phyloP scores from a whole-genome alignment of 2,113 vertebrate genomes.

The Uria aalge region DNA sequence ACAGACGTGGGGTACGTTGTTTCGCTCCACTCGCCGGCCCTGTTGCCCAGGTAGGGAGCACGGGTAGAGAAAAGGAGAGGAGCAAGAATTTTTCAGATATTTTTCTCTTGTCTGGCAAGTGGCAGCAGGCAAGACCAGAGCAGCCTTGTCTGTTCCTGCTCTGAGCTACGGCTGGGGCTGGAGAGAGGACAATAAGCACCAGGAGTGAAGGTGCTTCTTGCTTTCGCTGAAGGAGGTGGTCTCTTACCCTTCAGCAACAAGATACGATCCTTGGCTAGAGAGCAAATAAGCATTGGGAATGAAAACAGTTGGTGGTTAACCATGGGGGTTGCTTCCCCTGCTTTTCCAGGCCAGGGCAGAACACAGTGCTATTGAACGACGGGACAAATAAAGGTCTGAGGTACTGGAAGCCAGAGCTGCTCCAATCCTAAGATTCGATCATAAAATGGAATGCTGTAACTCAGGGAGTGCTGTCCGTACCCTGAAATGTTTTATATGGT shows the following conservation, averaged over 20 bases:
- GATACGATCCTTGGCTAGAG: neutral
- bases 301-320: neutral
- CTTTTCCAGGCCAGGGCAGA: neutral
- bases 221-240: neutral
- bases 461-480: neutral
- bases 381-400: neutral
- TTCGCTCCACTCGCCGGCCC: neutral
- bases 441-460: neutral
- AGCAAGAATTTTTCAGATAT: neutral
- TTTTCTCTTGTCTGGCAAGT: neutral
- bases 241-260: neutral
- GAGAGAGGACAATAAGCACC: neutral
- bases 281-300: neutral
- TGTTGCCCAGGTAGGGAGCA: neutral
- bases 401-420: neutral
- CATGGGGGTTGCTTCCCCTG: neutral
- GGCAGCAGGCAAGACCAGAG: neutral
- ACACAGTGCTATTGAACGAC: neutral
- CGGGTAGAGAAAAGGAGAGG: neutral
- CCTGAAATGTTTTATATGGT: fast-evolving
- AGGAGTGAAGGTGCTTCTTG: neutral
- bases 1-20: fast-evolving
- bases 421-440: neutral
- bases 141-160: neutral
- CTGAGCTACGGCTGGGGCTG: neutral